Evolutionary conservation across 2,888 invertebrate species (phyloP).

Genomic region (Stenotaenia linearis): DNA sequence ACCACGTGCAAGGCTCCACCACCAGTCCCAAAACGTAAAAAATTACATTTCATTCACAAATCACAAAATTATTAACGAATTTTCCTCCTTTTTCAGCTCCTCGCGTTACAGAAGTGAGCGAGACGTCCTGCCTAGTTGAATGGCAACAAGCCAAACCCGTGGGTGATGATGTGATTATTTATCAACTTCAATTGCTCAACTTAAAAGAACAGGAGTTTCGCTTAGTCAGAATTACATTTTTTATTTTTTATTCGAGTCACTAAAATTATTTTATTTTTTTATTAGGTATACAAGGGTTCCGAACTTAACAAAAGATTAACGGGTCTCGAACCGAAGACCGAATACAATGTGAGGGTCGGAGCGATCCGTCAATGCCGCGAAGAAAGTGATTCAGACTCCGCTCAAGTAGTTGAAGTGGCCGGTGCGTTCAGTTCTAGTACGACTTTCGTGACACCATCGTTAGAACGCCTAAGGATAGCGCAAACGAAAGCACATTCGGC

Average conservation of each 20-base stretch:
- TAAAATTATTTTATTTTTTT: neutral
- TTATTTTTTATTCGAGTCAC: neutral
- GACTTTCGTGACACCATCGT: slow-evolving; percentile 54
- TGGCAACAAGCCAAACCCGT: slow-evolving; percentile 58
- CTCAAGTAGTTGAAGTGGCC: slow-evolving; percentile 52
- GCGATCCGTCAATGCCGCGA: slow-evolving; percentile 60
- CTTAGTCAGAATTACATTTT: slow-evolving; percentile 52
- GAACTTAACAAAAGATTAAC: slow-evolving; percentile 52
- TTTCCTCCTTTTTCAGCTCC: slow-evolving; percentile 52
- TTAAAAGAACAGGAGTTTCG: slow-evolving; percentile 58
- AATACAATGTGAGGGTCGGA: slow-evolving; percentile 72
- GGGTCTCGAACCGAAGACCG: slow-evolving; percentile 66
- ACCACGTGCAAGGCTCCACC: slow-evolving; percentile 74
- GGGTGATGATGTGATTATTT: slow-evolving; percentile 61
- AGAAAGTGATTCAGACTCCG: slow-evolving; percentile 37
- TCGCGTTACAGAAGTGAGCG: slow-evolving; percentile 55
- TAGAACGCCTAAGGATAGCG: slow-evolving; percentile 40
- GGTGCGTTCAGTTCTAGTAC: slow-evolving; percentile 66
- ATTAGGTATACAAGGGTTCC: slow-evolving; percentile 51
- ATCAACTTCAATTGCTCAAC: slow-evolving; percentile 64
- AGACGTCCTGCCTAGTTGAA: slow-evolving; percentile 58
- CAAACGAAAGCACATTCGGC: neutral
- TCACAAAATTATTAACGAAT: neutral
- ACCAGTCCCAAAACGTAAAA: slow-evolving; percentile 61
- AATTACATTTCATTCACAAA: neutral